Conservation (phyloP, 2,113 vertebrate species). For the Rhinolophus sinicus region DNA sequence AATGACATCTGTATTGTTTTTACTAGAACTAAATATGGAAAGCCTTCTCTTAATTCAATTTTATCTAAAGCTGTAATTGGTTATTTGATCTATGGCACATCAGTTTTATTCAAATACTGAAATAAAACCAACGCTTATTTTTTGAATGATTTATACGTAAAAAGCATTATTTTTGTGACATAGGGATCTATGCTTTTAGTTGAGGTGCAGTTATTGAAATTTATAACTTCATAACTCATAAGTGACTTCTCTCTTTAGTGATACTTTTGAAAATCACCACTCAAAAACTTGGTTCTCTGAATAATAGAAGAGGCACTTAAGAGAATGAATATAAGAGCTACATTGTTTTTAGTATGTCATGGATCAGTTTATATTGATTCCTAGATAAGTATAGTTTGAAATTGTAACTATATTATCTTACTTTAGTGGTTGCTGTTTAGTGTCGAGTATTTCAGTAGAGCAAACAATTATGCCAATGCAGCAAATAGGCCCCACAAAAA, state of each 20-base stretch:
- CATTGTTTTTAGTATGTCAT: background rate
- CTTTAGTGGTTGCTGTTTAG: background rate
- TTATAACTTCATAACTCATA: background rate
- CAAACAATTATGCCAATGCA: background rate
- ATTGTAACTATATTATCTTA: background rate
- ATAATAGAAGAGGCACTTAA: slow-evolving; percentile 15
- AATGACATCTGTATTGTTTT: slow-evolving; percentile 57
- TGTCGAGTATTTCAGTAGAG: background rate
- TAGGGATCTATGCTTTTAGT: background rate
- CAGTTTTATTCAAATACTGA: slow-evolving; percentile 50
- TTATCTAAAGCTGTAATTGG: slow-evolving; percentile 35
- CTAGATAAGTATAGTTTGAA: slow-evolving; percentile 9
- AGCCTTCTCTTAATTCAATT: background rate
- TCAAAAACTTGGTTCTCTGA: background rate
- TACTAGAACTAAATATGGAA: slow-evolving; percentile 59
- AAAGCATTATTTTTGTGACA: background rate
- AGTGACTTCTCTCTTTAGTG: background rate
- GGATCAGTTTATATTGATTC: background rate
- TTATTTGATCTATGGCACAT: background rate
- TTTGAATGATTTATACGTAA: slow-evolving; percentile 3
- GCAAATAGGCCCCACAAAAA: background rate
- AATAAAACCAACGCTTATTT: slow-evolving; percentile 48
- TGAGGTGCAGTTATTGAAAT: background rate
- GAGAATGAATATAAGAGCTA: background rate
- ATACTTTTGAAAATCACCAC: background rate